Percentiles rank a stretch among this genome's conserved stretches.
phyloP scores from a whole-genome alignment of 2,113 vertebrate species.

The Marcusenius ussheri region DNA sequence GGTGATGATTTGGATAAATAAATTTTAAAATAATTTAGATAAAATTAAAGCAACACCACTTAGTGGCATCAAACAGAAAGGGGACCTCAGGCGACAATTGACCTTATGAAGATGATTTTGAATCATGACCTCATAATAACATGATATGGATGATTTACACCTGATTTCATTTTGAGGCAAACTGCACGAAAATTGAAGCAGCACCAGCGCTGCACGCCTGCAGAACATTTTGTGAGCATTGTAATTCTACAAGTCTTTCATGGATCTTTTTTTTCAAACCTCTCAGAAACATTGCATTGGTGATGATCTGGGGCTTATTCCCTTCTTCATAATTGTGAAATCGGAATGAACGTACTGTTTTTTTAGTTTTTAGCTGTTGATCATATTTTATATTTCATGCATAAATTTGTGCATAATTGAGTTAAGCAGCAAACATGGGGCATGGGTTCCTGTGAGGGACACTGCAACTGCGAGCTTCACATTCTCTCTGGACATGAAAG shows the following conservation, averaged over 20 bases:
- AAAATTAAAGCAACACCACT: too few relatives aligned
- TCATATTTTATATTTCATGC: background rate
- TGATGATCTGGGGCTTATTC: background rate
- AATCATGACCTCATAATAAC: too few relatives aligned
- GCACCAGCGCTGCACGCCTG: background rate
- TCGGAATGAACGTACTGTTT: background rate
- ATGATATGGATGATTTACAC: too few relatives aligned
- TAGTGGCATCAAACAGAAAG: too few relatives aligned
- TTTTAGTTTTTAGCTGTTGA: background rate
- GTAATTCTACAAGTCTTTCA: background rate
- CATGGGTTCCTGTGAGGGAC: background rate
- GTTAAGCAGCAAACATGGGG: background rate
- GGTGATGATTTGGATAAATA: background rate
- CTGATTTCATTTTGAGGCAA: background rate
- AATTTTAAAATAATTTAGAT: too few relatives aligned
- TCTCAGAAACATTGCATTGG: background rate
- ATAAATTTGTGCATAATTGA: background rate
- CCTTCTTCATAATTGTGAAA: background rate
- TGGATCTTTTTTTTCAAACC: background rate
- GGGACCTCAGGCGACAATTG: too few relatives aligned
- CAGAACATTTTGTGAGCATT: background rate
- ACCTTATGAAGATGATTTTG: too few relatives aligned
- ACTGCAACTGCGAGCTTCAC: background rate
- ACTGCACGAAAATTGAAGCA: background rate
- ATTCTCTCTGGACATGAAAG: background rate